phyloP scores from a whole-genome alignment of 53 echinoderm and acorn worm species.

The Actinopyga echinites region DNA sequence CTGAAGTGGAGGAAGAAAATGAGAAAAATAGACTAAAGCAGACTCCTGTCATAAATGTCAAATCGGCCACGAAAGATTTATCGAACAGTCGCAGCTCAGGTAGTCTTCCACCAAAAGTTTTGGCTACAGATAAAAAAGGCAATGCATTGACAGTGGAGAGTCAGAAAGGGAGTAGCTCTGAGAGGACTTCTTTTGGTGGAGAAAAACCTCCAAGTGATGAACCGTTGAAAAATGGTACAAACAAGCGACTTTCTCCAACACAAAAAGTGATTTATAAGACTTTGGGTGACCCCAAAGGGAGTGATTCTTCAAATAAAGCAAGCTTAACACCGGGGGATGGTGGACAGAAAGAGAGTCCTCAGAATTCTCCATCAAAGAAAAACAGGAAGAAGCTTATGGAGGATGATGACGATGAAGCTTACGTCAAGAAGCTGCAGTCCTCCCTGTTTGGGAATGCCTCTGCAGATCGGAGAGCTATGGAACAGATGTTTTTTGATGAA shows the following conservation, averaged over 20 bases:
- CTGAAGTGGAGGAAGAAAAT: constrained; percentile 41
- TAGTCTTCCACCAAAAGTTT: not conserved
- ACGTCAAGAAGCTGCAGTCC: constrained; percentile 31
- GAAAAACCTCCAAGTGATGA: not conserved
- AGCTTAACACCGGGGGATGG: not conserved
- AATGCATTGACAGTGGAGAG: not conserved
- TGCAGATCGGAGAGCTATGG: constrained; percentile 23
- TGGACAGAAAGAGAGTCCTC: not conserved
- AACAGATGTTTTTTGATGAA: constrained; percentile 47
- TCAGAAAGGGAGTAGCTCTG: constrained; percentile 2
- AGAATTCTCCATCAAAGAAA: not conserved
- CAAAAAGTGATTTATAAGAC: constrained; percentile 25
- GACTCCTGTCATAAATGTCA: constrained; percentile 15
- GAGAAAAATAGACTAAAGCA: constrained; percentile 16
- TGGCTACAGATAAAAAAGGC: not conserved
- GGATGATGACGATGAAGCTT: constrained; percentile 28
- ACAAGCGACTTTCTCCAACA: not conserved
- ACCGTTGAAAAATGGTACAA: not conserved
- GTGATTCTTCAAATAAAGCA: not conserved
- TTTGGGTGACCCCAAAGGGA: constrained; percentile 7
- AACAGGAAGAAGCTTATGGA: not conserved
- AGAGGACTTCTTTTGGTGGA: not conserved
- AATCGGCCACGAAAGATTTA: not conserved
- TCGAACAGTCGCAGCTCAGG: constrained; percentile 28
- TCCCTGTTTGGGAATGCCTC: constrained; percentile 34